Evolutionary conservation across 2,888 invertebrate genomes (phyloP), one percentile per base, ranked within the genome.

Genomic region (Acleris holmiana): DNA sequence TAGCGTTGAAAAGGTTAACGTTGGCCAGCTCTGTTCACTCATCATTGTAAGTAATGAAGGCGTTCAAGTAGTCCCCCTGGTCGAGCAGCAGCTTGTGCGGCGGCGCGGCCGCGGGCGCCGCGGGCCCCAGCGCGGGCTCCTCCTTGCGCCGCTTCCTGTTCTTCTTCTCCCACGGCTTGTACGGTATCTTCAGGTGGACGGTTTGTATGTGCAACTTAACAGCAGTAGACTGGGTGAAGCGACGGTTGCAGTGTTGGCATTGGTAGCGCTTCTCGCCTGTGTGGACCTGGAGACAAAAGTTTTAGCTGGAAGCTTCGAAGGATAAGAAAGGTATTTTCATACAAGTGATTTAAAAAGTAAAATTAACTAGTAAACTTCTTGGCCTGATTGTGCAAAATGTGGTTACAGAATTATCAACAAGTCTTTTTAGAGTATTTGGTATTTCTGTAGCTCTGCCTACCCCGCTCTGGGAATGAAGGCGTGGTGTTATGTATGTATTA

Each of bases 161-260:
- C 76, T 89, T 90, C 80, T 91, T 91, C 71, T 91, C 89, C 91
- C 91, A 92, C 0, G 91, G 91, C 48, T 90, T 90, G 82, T 91
- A 92, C 0, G 91, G 91, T 69, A 92, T 92, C 78, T 92, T 92
- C 18, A 92, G 76, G 57, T 92, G 91, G 0, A 92, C 91, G 0
- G 91, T 92, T 63, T 92, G 91, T 69, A 92, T 91, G 85, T 93
- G 93, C 0, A 92, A 82, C 54, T 93, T 93, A 61, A 92, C 88
- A 0, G 92, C 91, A 46, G 86, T 89, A 76, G 89, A 88, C 67
- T 93, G 93, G 0, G 91, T 89, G 77, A 92, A 93, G 10, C 91
- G 88, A 0, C 91, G 85, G 75, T 79, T 85, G 75, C 92, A 93
- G 68, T 91, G 88, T 55, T 90, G 88, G 64, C 93, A 93, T 49